These are phyloP conservation scores for Mythimna loreyi DNA, from an alignment of 2,888 invertebrate species.

Conservation along the genomic window DNA sequence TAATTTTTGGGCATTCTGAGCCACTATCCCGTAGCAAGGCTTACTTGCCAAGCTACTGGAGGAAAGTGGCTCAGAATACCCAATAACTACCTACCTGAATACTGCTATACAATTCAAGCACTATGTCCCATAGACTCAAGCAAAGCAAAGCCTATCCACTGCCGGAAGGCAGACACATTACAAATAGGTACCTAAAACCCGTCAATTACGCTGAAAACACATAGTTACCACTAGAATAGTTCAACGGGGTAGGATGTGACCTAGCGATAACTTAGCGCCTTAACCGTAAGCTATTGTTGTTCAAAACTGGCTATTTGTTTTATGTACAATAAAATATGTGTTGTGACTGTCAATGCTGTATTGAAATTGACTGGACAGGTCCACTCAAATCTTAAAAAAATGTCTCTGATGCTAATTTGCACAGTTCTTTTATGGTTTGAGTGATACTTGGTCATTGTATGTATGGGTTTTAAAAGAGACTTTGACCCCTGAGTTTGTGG, in stretches of 20 bases:
- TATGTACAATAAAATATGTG: conserved; percentile 35
- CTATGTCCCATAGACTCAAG: neutral
- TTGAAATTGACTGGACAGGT: neutral
- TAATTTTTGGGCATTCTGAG: no score
- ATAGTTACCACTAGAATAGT: conserved; percentile 33
- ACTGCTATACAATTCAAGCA: neutral
- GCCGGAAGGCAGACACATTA: conserved; percentile 38
- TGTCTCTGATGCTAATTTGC: no score
- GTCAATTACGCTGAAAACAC: conserved; percentile 58
- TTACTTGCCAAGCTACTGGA: no score
- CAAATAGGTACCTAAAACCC: conserved; percentile 46
- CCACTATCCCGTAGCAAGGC: no score
- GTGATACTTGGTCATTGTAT: no score
- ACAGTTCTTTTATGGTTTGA: no score
- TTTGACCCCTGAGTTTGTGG: no score
- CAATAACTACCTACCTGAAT: no score
- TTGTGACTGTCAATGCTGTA: neutral
- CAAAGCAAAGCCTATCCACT: conserved; percentile 1
- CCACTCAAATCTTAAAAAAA: no score
- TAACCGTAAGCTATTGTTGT: conserved; percentile 54
- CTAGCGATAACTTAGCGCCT: conserved; percentile 48
- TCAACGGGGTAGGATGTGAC: conserved; percentile 50
- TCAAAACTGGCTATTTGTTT: conserved; percentile 34
- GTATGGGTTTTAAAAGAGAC: no score
- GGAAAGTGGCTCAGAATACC: no score